phyloP scores from a whole-genome alignment of 2,113 vertebrate species.

The Elachura formosa region DNA sequence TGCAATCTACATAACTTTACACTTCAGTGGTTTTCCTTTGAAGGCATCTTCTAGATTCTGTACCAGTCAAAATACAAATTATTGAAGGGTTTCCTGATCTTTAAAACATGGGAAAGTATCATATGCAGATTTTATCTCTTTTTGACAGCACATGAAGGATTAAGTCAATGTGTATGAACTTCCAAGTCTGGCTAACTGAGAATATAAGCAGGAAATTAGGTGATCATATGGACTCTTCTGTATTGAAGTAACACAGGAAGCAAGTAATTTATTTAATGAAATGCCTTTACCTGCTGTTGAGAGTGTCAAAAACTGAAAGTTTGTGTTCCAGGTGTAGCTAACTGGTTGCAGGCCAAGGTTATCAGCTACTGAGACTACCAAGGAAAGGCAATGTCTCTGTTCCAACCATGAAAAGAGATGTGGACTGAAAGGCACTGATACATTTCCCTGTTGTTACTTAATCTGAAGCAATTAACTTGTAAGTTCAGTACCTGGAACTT shows the following conservation, averaged over 20 bases:
- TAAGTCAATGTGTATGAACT: background rate
- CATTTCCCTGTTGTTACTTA: background rate
- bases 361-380: background rate
- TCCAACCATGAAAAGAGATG: background rate
- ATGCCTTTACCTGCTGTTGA: background rate
- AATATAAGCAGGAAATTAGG: background rate
- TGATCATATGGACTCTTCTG: background rate
- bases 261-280: background rate
- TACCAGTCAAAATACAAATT: background rate
- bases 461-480: background rate
- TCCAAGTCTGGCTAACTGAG: background rate
- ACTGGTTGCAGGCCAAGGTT: background rate
- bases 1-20: background rate
- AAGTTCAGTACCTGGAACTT: background rate
- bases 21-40: background rate
- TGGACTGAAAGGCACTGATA: rapidly evolving
- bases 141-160: background rate
- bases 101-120: background rate
- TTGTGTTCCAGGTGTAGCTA: background rate
- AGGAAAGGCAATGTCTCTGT: background rate
- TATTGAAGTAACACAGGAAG: background rate
- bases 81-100: background rate
- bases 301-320: background rate
- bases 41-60: background rate
- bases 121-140: background rate